phyloP scores from a whole-genome alignment of 2,113 vertebrate species.

The Anguilla japonica region DNA sequence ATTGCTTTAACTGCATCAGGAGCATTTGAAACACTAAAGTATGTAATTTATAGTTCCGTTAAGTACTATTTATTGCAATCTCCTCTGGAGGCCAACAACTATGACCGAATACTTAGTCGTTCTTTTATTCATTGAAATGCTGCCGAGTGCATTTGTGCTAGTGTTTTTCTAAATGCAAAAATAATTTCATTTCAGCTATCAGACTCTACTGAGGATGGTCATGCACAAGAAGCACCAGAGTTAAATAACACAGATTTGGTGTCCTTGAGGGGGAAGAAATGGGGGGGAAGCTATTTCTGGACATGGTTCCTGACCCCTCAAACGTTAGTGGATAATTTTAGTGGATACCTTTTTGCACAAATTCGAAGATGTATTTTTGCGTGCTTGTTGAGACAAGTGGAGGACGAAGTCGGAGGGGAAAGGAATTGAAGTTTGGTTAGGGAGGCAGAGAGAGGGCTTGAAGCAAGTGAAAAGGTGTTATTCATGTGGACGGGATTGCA shows the following conservation, averaged over 20 bases:
- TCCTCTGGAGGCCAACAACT: conserved; percentile 80
- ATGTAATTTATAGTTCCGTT: conserved; percentile 82
- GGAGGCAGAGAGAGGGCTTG: conserved; percentile 67
- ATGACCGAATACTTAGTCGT: conserved; percentile 48
- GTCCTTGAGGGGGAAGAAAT: conserved; percentile 43
- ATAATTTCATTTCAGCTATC: not conserved
- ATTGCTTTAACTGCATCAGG: conserved; percentile 60
- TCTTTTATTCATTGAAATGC: not conserved
- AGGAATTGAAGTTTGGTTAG: conserved; percentile 65
- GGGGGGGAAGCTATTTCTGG: conserved; percentile 35
- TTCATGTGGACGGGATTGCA: conserved; percentile 68
- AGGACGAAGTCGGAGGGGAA: conserved; percentile 54
- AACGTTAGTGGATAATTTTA: conserved; percentile 56
- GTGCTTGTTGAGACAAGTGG: conserved; percentile 41
- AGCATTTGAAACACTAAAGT: conserved; percentile 80
- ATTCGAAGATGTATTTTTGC: conserved; percentile 57
- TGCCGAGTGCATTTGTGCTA: conserved; percentile 39
- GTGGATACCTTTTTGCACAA: conserved; percentile 69
- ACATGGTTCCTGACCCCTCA: conserved; percentile 38
- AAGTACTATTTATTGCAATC: conserved; percentile 84
- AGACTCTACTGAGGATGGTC: not conserved
- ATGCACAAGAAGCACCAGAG: not conserved
- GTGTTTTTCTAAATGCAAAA: not conserved
- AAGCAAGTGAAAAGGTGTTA: conserved; percentile 77
- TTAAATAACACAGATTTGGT: conserved; percentile 3